Base-by-base conservation (phyloP, 92 coral and sea anemone species). In the Anthopleura xanthogrammica region DNA sequence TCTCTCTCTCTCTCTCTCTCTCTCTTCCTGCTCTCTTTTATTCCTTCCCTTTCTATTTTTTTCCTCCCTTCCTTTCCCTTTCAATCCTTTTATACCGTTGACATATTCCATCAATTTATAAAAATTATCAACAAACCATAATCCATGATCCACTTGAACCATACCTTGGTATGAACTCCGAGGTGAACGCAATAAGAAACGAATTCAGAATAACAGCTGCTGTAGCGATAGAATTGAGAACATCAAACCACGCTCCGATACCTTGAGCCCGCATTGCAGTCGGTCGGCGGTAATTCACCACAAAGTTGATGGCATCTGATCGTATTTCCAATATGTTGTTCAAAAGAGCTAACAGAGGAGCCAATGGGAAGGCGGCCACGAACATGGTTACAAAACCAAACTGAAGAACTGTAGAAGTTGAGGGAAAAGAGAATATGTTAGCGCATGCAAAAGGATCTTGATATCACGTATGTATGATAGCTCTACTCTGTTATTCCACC, bases 371-470 rank as follows among this genome's bases (percentile, higher is more conserved):
- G 20, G 98, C 97, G 8, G 98, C 95, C 58, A 95, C 98, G 71
- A 95, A 95, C 98, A 95, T 90, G 55, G 98, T 95, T 19, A 95
- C 98, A 74, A 95, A 95, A 8, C 98, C 98, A 88, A 90, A 95
- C 93, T 95, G 98, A 83, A 95, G 89, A 12, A 91, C 98, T 95
- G 82, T 4, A 83, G 85, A 50, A 68, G 74, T 64, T 20, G 36
- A 20, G 50, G 50, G 8, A 64, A 64, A 22, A 20, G 36, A 17
- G 24, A 68, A 68, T 4, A 68, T 12, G 40, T 23, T n/a, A 68
- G 7, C 41, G 40, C 2, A 29, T 29, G 36, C 36, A 68, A 29
- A 22, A 22, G 13, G 41, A 0, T 62, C 70, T 19, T 57, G n/a
- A 57, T 57, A 57, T 12, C 11, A 29, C 36, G 36, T 29, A 29